Conservation (phyloP, 2,797 vertebrate genomes). For the Melanotaenia nigrans region DNA sequence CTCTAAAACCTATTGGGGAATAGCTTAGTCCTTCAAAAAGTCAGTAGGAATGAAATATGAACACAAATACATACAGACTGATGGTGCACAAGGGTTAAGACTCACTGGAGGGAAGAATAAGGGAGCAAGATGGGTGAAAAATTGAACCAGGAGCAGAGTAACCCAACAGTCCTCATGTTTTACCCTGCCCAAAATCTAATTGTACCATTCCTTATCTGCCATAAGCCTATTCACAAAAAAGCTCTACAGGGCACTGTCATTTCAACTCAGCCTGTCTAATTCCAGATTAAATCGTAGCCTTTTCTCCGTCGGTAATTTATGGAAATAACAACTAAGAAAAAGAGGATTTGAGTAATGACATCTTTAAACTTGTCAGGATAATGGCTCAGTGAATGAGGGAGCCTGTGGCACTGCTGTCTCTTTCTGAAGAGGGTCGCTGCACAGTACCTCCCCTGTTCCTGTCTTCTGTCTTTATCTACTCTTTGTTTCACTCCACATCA, state of each 20-base stretch:
- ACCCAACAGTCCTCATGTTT: slow-evolving; percentile 52
- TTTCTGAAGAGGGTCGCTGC: slow-evolving; percentile 64
- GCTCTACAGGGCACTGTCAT: slow-evolving; percentile 80
- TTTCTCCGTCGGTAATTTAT: slow-evolving; percentile 81
- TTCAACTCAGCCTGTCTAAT: slow-evolving; percentile 77
- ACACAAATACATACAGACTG: background rate
- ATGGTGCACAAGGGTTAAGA: slow-evolving; percentile 3
- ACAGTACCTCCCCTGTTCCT: slow-evolving; percentile 51
- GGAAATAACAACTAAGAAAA: slow-evolving; percentile 84
- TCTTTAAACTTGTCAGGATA: slow-evolving; percentile 82
- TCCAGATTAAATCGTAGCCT: slow-evolving; percentile 82
- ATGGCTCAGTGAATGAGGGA: slow-evolving; percentile 70
- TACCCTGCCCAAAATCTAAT: slow-evolving; percentile 75
- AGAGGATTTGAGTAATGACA: slow-evolving; percentile 87
- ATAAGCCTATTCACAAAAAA: slow-evolving; percentile 80
- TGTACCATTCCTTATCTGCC: slow-evolving; percentile 79
- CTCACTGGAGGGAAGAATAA: slow-evolving; percentile 8
- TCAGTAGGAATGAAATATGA: background rate
- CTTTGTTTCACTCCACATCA: slow-evolving; percentile 61
- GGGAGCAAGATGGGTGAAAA: background rate
- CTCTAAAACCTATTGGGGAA: background rate
- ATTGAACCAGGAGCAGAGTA: slow-evolving; percentile 38
- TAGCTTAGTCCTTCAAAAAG: background rate
- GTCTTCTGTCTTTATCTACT: slow-evolving; percentile 49
- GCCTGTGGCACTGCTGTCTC: slow-evolving; percentile 70